These are phyloP conservation scores for Molossus alvarezi DNA, from an alignment of 2,797 vertebrate genomes.

Conservation along the genomic window DNA sequence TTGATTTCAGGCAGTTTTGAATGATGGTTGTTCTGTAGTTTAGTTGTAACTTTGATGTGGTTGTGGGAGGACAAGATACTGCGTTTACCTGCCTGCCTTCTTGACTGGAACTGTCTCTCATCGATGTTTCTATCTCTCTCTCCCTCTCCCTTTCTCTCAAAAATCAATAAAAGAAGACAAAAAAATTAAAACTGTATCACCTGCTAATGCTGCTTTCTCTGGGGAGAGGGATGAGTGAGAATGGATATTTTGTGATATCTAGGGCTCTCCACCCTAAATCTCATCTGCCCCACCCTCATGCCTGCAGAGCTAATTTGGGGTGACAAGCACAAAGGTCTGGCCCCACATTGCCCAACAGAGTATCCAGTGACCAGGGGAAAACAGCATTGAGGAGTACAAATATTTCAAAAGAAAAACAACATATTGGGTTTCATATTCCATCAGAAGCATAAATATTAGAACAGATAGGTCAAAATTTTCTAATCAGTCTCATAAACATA, in stretches of 20 bases:
- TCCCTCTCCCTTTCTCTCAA: too few relatives aligned
- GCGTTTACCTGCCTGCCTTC: too few relatives aligned
- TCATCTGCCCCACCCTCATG: neutral
- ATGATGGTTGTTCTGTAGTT: too few relatives aligned
- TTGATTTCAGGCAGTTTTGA: too few relatives aligned
- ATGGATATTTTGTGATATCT: neutral
- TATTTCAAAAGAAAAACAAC: conserved; percentile 67
- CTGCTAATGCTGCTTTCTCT: neutral
- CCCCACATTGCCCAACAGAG: neutral
- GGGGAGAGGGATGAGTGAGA: neutral
- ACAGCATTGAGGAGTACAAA: conserved; percentile 32
- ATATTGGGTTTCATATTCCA: conserved; percentile 61
- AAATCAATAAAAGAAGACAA: too few relatives aligned
- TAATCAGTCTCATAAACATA: conserved; percentile 71
- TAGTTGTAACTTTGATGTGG: too few relatives aligned
- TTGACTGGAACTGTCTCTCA: too few relatives aligned
- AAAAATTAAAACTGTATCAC: neutral
- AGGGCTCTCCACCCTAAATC: neutral
- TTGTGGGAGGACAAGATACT: too few relatives aligned
- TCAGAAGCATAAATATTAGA: conserved; percentile 74
- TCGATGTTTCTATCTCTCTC: too few relatives aligned
- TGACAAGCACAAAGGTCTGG: neutral
- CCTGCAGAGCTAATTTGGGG: neutral
- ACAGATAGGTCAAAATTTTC: conserved; percentile 74
- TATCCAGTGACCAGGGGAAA: neutral